Conservation (phyloP, 1,140 invertebrate genomes). For the Myzus persicae region DNA sequence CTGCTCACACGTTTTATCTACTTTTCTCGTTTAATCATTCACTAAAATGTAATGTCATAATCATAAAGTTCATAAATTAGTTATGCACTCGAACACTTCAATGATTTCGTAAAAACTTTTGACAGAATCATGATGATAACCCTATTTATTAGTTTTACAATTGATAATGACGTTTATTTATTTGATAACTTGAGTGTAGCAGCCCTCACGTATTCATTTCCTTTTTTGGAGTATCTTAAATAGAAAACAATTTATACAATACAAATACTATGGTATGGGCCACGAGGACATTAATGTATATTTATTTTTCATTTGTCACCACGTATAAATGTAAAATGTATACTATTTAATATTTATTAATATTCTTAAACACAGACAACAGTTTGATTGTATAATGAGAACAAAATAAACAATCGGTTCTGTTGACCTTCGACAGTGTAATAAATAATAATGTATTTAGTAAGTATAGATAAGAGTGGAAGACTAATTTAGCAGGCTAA, state of each 20-base stretch:
- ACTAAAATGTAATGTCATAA: not conserved
- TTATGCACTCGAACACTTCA: not conserved
- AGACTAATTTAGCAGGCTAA: not conserved
- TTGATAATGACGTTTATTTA: conserved; percentile 34
- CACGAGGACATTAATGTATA: not conserved
- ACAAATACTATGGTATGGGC: not conserved
- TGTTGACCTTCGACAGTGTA: not conserved
- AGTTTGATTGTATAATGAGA: conserved; percentile 3
- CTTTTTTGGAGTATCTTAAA: not conserved
- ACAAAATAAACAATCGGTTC: not conserved
- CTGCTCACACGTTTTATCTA: not conserved
- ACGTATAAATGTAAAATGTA: not conserved
- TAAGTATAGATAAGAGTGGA: not conserved
- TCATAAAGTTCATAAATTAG: not conserved
- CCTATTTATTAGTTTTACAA: conserved; percentile 32
- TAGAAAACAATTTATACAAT: not conserved
- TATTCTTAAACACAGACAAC: not conserved
- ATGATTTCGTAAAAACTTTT: conserved; percentile 8
- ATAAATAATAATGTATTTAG: not conserved
- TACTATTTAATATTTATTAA: not conserved
- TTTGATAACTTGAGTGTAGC: not conserved
- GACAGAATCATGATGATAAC: not conserved
- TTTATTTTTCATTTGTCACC: not conserved
- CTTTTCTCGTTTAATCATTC: not conserved
- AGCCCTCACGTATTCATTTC: conserved; percentile 38